These are phyloP conservation scores for Zeus faber DNA, from an alignment of 2,113 vertebrate genomes.

Conservation along the genomic window DNA sequence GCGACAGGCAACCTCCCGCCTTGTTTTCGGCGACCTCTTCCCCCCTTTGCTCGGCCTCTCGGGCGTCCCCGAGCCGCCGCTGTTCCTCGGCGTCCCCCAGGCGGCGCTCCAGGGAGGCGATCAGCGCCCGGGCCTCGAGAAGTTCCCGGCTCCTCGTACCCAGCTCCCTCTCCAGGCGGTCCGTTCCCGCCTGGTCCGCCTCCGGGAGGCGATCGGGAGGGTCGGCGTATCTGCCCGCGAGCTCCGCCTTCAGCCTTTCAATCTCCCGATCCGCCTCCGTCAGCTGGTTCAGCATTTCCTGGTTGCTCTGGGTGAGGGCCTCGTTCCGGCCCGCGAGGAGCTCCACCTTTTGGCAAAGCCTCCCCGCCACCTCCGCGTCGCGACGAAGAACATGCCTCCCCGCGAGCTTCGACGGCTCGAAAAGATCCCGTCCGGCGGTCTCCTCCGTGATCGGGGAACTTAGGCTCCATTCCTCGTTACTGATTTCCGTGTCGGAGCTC, in stretches of 20 bases:
- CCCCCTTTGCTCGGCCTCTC: not conserved
- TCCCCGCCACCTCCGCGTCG: no score
- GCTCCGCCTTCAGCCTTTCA: conserved; percentile 56
- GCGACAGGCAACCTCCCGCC: conserved; percentile 16
- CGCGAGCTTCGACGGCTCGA: no score
- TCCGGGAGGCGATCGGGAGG: conserved; percentile 43
- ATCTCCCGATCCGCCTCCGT: conserved; percentile 71
- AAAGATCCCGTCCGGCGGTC: no score
- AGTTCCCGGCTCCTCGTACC: conserved; percentile 44
- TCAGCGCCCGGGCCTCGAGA: conserved; percentile 46
- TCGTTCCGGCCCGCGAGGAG: conserved; percentile 55
- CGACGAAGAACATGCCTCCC: no score
- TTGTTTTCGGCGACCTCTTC: conserved; percentile 1
- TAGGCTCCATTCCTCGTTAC: not conserved
- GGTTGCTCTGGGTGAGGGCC: conserved; percentile 64
- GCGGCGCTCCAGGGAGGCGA: conserved; percentile 49
- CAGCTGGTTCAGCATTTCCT: conserved; percentile 73
- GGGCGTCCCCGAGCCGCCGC: conserved; percentile 31
- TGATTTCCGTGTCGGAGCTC: conserved; percentile 13
- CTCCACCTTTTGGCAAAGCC: conserved; percentile 49
- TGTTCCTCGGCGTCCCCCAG: conserved; percentile 43
- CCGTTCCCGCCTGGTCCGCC: conserved; percentile 22
- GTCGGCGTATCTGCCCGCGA: no score
- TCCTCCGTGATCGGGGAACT: conserved; percentile 4
- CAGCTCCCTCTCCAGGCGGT: conserved; percentile 50